phyloP scores from a whole-genome alignment of 1,140 invertebrate genomes.

The Drosophila lowei region DNA sequence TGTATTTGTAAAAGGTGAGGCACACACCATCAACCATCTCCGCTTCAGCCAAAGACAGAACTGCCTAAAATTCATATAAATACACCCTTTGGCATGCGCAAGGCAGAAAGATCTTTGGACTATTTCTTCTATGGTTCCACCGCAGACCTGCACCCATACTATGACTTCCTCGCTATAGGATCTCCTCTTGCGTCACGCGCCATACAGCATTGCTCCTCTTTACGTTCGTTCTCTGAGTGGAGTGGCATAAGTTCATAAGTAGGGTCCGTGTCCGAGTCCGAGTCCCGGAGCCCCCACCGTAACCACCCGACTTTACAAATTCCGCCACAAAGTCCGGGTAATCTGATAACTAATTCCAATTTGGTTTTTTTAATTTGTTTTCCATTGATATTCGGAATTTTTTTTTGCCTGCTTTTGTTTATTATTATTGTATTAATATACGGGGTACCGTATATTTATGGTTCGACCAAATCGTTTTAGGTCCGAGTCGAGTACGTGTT shows the following conservation, averaged over 20 bases:
- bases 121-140: too few relatives aligned
- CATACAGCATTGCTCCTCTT: not conserved
- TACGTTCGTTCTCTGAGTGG: not conserved
- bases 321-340: conserved; percentile 34
- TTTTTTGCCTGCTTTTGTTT: conserved; percentile 65
- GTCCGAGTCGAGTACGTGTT: conserved; percentile 60
- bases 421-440: conserved; percentile 55
- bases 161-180: too few relatives aligned
- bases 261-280: too few relatives aligned
- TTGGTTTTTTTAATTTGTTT: conserved; percentile 55
- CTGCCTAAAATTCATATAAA: too few relatives aligned
- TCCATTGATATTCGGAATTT: conserved; percentile 41
- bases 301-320: conserved; percentile 27
- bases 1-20: too few relatives aligned
- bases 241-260: too few relatives aligned
- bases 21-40: too few relatives aligned
- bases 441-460: conserved; percentile 56
- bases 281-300: not conserved
- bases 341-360: conserved; percentile 61
- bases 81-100: too few relatives aligned
- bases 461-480: conserved; percentile 47
- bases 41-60: too few relatives aligned
- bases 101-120: not conserved
- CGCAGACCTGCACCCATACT: too few relatives aligned
- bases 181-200: too few relatives aligned